phyloP scores from a whole-genome alignment of 2,797 vertebrate species.

The Coendou prehensilis region DNA sequence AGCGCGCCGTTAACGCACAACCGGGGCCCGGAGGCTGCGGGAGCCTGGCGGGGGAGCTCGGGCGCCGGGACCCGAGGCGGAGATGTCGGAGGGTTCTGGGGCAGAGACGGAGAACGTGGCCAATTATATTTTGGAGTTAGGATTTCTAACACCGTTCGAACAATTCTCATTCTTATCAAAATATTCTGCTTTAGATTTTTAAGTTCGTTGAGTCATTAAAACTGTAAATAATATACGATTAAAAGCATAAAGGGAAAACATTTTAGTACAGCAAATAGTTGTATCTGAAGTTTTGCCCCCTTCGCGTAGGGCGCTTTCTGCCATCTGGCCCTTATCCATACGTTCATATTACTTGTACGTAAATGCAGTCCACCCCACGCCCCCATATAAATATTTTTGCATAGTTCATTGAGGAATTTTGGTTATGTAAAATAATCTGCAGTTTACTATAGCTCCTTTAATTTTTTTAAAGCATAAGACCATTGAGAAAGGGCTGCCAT shows the following conservation, averaged over 20 bases:
- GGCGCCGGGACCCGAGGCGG: conserved; percentile 72
- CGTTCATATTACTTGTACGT: neutral
- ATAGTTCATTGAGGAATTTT: neutral
- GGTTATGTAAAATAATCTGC: conserved; percentile 2
- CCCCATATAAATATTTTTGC: neutral
- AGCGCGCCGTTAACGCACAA: conserved; percentile 71
- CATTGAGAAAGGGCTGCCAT: neutral
- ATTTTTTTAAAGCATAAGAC: neutral
- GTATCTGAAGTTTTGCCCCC: neutral
- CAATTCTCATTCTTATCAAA: conserved; percentile 49
- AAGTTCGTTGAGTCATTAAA: neutral
- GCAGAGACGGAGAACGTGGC: conserved; percentile 50
- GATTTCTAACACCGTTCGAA: neutral
- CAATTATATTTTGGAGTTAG: neutral
- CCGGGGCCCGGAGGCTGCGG: conserved; percentile 77
- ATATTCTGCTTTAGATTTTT: conserved; percentile 21
- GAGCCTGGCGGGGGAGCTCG: conserved; percentile 83
- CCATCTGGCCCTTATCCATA: neutral
- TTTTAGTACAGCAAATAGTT: conserved; percentile 1
- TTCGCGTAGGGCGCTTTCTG: neutral
- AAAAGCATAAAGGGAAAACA: neutral
- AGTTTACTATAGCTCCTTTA: neutral
- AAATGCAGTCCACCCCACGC: neutral
- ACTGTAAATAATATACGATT: neutral
- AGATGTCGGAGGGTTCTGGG: conserved; percentile 44